A percentile compares a stretch with the other conserved stretches of the same genome.
Conservation (phyloP, 1,140 invertebrate species). For the Papilio helenus region DNA sequence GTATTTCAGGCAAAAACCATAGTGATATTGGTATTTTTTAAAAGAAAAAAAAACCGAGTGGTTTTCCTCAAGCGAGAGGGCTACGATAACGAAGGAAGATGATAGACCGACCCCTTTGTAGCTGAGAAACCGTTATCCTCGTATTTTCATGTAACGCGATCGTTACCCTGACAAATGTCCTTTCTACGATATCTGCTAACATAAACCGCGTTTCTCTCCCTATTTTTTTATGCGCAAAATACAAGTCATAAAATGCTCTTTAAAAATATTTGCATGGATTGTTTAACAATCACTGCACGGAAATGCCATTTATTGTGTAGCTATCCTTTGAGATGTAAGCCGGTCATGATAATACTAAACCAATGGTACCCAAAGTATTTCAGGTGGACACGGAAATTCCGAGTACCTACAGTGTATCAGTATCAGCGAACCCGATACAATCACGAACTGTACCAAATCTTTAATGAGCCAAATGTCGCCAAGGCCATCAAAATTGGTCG, state of each 20-base stretch:
- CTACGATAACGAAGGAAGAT: constrained; percentile 24
- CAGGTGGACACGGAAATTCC: no score
- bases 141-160: constrained; percentile 20
- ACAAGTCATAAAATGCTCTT: not conserved
- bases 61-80: constrained; percentile 3
- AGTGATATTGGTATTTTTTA: not conserved
- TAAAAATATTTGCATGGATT: not conserved
- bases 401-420: no score
- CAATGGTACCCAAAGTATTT: no score
- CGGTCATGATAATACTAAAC: no score
- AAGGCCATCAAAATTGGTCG: no score
- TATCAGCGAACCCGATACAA: no score
- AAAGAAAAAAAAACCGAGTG: not conserved
- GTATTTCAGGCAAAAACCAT: not conserved
- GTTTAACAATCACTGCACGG: not conserved
- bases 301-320: not conserved
- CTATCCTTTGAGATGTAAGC: no score
- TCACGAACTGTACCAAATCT: no score
- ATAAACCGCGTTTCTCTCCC: not conserved
- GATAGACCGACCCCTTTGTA: constrained; percentile 14
- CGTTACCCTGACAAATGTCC: constrained; percentile 26
- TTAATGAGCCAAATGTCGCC: no score
- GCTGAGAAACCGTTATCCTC: not conserved
- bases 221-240: not conserved
- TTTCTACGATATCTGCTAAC: not conserved